Percentiles rank a stretch among this genome's conserved stretches.
These are phyloP conservation scores for Patella ulyssiponensis DNA, from an alignment of 2,888 invertebrate species.

Conservation along the genomic window DNA sequence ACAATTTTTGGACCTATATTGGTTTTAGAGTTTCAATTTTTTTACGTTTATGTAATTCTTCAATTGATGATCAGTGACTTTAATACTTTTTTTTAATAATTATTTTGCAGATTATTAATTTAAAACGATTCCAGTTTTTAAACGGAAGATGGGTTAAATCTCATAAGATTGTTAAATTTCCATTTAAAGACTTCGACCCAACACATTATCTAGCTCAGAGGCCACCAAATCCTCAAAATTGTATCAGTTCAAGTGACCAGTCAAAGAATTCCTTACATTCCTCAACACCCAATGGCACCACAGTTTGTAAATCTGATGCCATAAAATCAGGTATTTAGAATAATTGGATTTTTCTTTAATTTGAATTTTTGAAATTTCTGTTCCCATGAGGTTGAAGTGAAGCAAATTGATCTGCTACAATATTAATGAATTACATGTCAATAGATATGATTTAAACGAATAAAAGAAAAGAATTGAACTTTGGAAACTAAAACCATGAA, in stretches of 20 bases:
- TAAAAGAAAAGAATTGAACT: too few relatives aligned
- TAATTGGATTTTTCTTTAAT: background rate
- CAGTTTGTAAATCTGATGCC: background rate
- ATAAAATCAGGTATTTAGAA: background rate
- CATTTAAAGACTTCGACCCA: conserved; percentile 88
- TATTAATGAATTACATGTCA: too few relatives aligned
- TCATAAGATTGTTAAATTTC: conserved; percentile 92
- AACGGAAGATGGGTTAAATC: conserved; percentile 95
- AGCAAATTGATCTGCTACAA: too few relatives aligned
- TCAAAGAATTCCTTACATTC: conserved; percentile 19
- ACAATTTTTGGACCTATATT: too few relatives aligned
- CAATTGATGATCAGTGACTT: too few relatives aligned
- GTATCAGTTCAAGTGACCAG: background rate
- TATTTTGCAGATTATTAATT: conserved; percentile 83
- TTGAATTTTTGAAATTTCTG: too few relatives aligned
- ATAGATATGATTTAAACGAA: too few relatives aligned
- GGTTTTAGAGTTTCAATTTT: too few relatives aligned
- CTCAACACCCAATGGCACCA: conserved; percentile 20
- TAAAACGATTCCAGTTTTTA: conserved; percentile 92
- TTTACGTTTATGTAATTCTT: too few relatives aligned
- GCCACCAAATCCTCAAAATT: conserved; percentile 25
- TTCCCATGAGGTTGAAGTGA: too few relatives aligned
- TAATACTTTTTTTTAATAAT: too few relatives aligned
- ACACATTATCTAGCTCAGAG: conserved; percentile 83
- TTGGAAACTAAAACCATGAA: too few relatives aligned